Evolutionary conservation across 2,113 vertebrate species (phyloP), one percentile per base, ranked within the genome.

Genomic region (Dicrurus megarhynchus): DNA sequence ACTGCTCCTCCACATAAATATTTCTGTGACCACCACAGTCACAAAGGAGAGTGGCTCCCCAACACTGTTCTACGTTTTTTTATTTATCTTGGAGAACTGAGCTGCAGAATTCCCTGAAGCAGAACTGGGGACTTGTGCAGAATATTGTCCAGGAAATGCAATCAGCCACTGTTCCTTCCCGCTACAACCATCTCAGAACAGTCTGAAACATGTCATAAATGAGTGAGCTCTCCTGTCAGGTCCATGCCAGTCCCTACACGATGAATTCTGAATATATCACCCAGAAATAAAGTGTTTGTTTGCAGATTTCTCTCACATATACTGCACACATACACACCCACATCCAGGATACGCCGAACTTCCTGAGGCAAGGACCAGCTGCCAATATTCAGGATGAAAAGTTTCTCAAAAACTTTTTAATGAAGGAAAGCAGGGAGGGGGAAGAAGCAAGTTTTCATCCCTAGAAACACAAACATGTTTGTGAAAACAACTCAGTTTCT

Each of bases 281-380:
- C 52, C 37, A 78, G 75, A 64, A 81, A 30, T 21, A 35, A 67
- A 2, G 21, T 11, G 4, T 12, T 3, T 24, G 1, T 16, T 16
- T 24, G 5, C 33, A 3, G 3, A 9, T 6, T 10, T n/a, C 4
- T 15, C 2, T 22, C 7, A 37, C 5, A 12, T 8, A 22, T 8
- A 22, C 7, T 50, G 30, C 8, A 46, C 13, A 33, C 8, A 32
- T 3, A 21, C 21, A 28, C 12, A 35, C 20, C 26, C 13, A 11
- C 7, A 28, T 3, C 30, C 27, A 33, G 52, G 49, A 13, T 3
- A 10, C 17, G 39, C 26, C 65, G 74, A 46, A 17, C 3, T 65
- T 74, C 42, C 69, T 24, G 13, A 78, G 37, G 16, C 30, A 74
- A 77, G 37, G 21, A 44, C 5, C 30, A 6, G 3, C 47, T 52